Evolutionary conservation across 2,113 vertebrate genomes (phyloP).

Genomic region (Phalacrocorax aristotelis): DNA sequence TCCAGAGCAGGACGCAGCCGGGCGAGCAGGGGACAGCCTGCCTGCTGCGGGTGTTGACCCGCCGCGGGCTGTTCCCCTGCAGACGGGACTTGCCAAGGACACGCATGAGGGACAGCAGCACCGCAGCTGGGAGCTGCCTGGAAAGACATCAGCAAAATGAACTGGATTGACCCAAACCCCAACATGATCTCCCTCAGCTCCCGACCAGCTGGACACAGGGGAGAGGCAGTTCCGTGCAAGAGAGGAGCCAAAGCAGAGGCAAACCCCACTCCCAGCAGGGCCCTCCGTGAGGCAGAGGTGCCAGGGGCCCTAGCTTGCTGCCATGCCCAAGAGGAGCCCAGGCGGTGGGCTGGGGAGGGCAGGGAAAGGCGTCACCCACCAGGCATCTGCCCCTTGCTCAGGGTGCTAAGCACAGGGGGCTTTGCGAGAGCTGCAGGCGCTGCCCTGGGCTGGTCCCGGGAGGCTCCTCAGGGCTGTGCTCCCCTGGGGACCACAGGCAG

Average conservation of each 20-base stretch:
- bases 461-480: not conserved
- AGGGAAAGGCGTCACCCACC: not conserved
- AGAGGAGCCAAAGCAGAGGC: not conserved
- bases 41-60: not conserved
- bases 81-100: not conserved
- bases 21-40: not conserved
- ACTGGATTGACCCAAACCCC: not conserved
- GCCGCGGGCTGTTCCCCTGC: not conserved
- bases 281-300: not conserved
- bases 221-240: not conserved
- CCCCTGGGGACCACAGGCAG: not conserved
- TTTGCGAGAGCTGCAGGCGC: not conserved
- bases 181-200: not conserved
- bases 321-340: not conserved
- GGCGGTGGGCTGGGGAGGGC: not conserved
- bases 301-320: not conserved
- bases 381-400: not conserved
- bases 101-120: not conserved
- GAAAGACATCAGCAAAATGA: not conserved
- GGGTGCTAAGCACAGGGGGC: not conserved
- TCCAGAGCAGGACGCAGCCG: rapidly evolving
- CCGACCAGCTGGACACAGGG: not conserved
- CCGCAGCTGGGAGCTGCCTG: not conserved
- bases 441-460: not conserved
- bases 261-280: not conserved